phyloP scores from a whole-genome alignment of 2,797 vertebrate genomes.

The Megaceryle alcyon region DNA sequence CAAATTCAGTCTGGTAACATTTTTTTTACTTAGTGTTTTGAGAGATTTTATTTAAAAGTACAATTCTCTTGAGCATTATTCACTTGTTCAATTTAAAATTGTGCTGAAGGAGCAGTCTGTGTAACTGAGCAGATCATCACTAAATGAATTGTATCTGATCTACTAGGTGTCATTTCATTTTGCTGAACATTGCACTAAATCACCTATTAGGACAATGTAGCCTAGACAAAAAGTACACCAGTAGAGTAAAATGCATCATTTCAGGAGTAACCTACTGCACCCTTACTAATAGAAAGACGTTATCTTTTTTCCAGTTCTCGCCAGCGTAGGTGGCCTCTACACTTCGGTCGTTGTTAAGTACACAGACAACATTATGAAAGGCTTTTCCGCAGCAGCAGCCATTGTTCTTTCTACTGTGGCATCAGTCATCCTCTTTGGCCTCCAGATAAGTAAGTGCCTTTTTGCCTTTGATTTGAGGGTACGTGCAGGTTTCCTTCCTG shows the following conservation, averaged over 20 bases:
- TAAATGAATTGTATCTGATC: background rate
- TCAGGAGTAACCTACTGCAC: background rate
- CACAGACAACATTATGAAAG: slow-evolving; percentile 99
- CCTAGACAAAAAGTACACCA: background rate
- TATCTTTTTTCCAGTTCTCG: slow-evolving; percentile 83
- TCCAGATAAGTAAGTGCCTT: slow-evolving; percentile 91
- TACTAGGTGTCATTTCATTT: background rate
- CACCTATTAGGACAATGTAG: background rate
- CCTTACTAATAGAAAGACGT: background rate
- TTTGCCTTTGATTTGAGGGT: background rate
- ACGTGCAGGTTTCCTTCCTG: accelerated
- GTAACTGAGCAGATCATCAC: background rate
- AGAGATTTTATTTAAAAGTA: background rate
- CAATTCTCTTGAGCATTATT: background rate
- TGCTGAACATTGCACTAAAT: background rate
- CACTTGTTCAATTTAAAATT: background rate
- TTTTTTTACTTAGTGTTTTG: background rate
- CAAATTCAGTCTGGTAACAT: background rate
- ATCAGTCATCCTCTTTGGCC: slow-evolving; percentile 91
- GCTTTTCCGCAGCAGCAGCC: slow-evolving; percentile 95
- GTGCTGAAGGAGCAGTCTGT: background rate
- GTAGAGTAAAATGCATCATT: background rate
- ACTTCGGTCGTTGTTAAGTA: slow-evolving; percentile 98
- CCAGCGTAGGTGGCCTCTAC: slow-evolving; percentile 95
- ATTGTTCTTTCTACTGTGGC: slow-evolving; percentile 95